Conservation (phyloP, 2,113 vertebrate genomes). For the Platichthys flesus region DNA sequence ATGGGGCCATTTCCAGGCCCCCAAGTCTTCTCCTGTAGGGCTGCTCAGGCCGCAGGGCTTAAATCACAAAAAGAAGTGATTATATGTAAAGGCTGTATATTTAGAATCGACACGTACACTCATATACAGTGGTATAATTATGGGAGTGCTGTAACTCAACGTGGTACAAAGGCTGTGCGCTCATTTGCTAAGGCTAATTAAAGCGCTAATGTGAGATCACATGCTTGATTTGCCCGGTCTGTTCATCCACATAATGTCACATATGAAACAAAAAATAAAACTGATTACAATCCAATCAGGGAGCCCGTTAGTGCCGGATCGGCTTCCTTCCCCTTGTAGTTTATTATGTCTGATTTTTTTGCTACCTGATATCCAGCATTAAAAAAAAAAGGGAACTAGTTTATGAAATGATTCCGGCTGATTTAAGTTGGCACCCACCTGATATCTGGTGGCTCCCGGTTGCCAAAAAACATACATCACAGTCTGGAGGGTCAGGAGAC, state of each 20-base stretch:
- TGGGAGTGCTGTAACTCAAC: conserved; percentile 11
- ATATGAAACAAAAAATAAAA: conserved; percentile 16
- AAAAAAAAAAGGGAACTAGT: conserved; percentile 35
- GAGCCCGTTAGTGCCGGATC: conserved; percentile 11
- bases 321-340: conserved; percentile 1
- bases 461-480: conserved; percentile 72
- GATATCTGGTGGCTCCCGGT: conserved; percentile 49
- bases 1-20: conserved; percentile 49
- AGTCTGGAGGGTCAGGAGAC: conserved; percentile 66
- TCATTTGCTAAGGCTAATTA: conserved; percentile 42
- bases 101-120: conserved; percentile 1
- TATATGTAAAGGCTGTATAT: conserved; percentile 15
- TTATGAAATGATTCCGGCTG: conserved; percentile 56
- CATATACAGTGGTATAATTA: conserved; percentile 19
- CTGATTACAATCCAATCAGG: conserved; percentile 31
- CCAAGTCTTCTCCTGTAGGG: conserved; percentile 21
- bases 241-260: conserved; percentile 38
- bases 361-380: conserved; percentile 29
- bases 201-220: conserved; percentile 45
- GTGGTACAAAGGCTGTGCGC: conserved; percentile 23
- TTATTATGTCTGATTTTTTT: conserved; percentile 35
- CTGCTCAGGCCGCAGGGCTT: conserved; percentile 10
- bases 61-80: conserved; percentile 12
- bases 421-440: conserved; percentile 68
- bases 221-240: conserved; percentile 39